These are phyloP conservation scores for Nycticebus coucang DNA, from an alignment of 2,113 vertebrate genomes.

Conservation along the genomic window DNA sequence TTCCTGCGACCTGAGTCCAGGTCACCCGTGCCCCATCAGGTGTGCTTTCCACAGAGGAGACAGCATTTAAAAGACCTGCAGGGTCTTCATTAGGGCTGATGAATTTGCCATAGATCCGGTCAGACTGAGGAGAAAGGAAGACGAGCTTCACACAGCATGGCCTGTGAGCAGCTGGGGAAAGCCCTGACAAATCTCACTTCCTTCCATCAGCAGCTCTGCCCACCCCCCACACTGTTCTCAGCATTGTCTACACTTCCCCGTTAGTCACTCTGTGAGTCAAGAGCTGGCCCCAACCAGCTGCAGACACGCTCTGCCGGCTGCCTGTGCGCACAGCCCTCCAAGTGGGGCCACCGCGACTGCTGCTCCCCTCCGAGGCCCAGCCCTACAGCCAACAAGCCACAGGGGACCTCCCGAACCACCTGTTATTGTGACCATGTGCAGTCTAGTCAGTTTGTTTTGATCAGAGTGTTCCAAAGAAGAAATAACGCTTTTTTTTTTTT, in stretches of 20 bases:
- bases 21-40: not conserved
- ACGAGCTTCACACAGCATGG: not conserved
- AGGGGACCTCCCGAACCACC: slow-evolving; percentile 46
- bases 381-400: slow-evolving; percentile 25
- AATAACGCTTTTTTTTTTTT: slow-evolving; percentile 60
- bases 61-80: not conserved
- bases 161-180: slow-evolving; percentile 21
- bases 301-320: slow-evolving; percentile 69
- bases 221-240: slow-evolving; percentile 66
- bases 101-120: not conserved
- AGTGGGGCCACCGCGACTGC: not conserved
- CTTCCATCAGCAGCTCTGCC: slow-evolving; percentile 69
- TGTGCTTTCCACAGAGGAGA: not conserved
- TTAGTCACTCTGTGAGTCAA: slow-evolving; percentile 80
- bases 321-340: not conserved
- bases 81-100: not conserved
- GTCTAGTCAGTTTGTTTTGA: slow-evolving; percentile 69
- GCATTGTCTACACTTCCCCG: slow-evolving; percentile 75
- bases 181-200: slow-evolving; percentile 68
- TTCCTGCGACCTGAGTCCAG: not conserved
- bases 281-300: slow-evolving; percentile 79
- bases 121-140: not conserved
- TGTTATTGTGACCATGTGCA: slow-evolving; percentile 66
- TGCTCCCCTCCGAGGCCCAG: not conserved
- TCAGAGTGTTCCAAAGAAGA: slow-evolving; percentile 69